phyloP scores from a whole-genome alignment of 2,888 invertebrate species.

The Dryocosmus kuriphilus region DNA sequence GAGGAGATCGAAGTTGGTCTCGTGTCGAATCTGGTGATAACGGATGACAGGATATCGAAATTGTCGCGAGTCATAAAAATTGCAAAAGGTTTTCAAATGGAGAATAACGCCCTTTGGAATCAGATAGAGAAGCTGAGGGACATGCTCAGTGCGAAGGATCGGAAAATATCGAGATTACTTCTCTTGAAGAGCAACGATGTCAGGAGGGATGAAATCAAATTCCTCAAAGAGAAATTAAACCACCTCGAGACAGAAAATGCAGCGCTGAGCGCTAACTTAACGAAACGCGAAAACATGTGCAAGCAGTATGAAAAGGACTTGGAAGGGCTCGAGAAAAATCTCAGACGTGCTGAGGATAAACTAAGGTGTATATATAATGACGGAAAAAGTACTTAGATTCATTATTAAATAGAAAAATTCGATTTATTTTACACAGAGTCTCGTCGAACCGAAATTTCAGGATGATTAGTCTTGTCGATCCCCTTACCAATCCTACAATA shows the following conservation, averaged over 20 bases:
- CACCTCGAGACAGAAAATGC: slow-evolving; percentile 34
- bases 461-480: too few relatives aligned
- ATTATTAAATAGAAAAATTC: too few relatives aligned
- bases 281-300: slow-evolving; percentile 44
- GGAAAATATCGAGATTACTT: slow-evolving; percentile 19
- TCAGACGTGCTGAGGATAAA: slow-evolving; percentile 44
- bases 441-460: too few relatives aligned
- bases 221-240: slow-evolving; percentile 36
- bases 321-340: slow-evolving; percentile 38
- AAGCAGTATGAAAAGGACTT: slow-evolving; percentile 45
- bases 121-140: slow-evolving; percentile 9
- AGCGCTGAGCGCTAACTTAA: slow-evolving; percentile 28
- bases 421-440: too few relatives aligned
- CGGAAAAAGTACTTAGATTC: too few relatives aligned
- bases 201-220: slow-evolving; percentile 41
- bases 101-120: slow-evolving; percentile 25
- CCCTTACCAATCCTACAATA: too few relatives aligned
- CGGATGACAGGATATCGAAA: slow-evolving; percentile 23
- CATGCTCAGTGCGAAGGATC: slow-evolving; percentile 25
- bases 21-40: slow-evolving; percentile 13
- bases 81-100: slow-evolving; percentile 30
- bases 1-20: slow-evolving; percentile 14
- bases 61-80: slow-evolving; percentile 29
- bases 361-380: slow-evolving; percentile 39
- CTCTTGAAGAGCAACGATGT: slow-evolving; percentile 11